These are phyloP conservation scores for Diabrotica balteata DNA, from an alignment of 2,888 invertebrate genomes.

Conservation along the genomic window DNA sequence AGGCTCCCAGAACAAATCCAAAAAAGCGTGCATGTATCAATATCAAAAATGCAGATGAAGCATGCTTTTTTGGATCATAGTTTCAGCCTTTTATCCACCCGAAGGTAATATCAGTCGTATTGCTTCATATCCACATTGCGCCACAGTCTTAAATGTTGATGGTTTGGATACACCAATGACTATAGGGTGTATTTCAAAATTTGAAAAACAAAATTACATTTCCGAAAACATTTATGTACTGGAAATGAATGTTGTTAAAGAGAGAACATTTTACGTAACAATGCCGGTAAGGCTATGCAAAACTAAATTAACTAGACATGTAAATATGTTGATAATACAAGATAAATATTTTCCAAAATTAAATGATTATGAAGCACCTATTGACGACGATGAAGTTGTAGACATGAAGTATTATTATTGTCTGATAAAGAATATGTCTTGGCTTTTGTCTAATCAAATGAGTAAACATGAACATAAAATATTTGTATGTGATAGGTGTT, in stretches of 20 bases:
- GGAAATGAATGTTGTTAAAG: constrained; percentile 8
- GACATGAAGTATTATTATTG: constrained; percentile 34
- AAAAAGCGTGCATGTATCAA: constrained; percentile 37
- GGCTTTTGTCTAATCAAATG: constrained; percentile 28
- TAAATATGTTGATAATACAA: too few species aligned
- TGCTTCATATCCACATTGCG: constrained; percentile 38
- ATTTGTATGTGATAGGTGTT: constrained; percentile 36
- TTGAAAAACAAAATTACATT: constrained; percentile 6
- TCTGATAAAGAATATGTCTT: constrained; percentile 37
- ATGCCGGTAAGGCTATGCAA: constrained; percentile 3
- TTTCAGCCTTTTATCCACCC: constrained; percentile 39
- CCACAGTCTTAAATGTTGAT: constrained; percentile 35
- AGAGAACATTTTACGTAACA: constrained; percentile 8
- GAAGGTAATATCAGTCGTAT: constrained; percentile 26
- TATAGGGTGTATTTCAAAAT: constrained; percentile 36
- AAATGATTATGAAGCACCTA: constrained; percentile 8
- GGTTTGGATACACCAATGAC: constrained; percentile 37
- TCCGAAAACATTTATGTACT: constrained; percentile 39
- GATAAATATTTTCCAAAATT: too few species aligned
- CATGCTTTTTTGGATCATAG: constrained; percentile 44
- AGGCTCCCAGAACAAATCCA: too few species aligned
- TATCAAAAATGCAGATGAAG: constrained; percentile 41
- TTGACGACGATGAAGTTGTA: constrained; percentile 6
- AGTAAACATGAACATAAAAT: constrained; percentile 14
- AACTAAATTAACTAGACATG: too few species aligned